phyloP scores from a whole-genome alignment of 2,888 invertebrate genomes.

The Tanypteryx hageni region DNA sequence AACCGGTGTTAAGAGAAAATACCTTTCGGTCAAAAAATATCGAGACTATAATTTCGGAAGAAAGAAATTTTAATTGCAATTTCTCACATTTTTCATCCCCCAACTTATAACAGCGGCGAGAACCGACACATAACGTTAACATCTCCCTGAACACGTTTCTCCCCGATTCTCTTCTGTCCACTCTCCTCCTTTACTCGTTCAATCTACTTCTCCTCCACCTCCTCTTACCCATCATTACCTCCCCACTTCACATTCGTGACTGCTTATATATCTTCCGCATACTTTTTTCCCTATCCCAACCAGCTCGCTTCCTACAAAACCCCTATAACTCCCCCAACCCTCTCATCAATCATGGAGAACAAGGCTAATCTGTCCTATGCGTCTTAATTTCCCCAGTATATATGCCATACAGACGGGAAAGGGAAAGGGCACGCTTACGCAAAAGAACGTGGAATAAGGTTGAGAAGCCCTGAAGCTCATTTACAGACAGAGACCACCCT shows the following conservation, averaged over 20 bases:
- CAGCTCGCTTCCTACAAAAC: neutral
- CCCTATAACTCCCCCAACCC: neutral
- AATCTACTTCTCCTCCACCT: neutral
- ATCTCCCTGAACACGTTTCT: neutral
- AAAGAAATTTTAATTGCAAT: no score
- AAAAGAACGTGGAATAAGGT: constrained; percentile 32
- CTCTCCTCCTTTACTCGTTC: neutral
- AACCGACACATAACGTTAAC: no score
- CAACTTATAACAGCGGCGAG: no score
- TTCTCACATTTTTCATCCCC: no score
- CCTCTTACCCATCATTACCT: neutral
- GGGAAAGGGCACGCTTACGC: neutral
- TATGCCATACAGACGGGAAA: neutral
- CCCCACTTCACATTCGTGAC: neutral
- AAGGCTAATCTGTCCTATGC: constrained; percentile 57
- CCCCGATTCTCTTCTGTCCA: neutral
- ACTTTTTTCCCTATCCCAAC: neutral
- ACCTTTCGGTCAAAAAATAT: no score
- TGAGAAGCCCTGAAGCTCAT: constrained; percentile 29
- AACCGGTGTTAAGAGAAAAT: no score
- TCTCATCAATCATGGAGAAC: constrained; percentile 51
- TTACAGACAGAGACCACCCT: neutral
- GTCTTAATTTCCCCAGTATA: constrained; percentile 34
- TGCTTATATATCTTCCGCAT: neutral
- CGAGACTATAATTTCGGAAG: no score